Evolutionary conservation across 53 echinoderm and acorn worm genomes (phyloP), one percentile per base, ranked within the genome.

Genomic region (Patiria pectinifera): DNA sequence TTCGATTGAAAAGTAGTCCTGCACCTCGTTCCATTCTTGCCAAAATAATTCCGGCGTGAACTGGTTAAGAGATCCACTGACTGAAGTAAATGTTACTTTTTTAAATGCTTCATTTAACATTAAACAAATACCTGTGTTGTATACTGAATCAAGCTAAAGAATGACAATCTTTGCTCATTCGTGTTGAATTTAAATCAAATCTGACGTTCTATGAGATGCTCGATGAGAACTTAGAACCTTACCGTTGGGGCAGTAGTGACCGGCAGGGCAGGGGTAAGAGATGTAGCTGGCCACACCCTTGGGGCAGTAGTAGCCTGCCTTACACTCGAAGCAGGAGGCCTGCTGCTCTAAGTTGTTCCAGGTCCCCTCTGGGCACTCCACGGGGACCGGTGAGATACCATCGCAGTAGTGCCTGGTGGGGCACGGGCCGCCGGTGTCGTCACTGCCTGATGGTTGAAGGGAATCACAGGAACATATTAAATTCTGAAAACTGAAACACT

Each of bases 181-280:
- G 35, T 35, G 35, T 35, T 35, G 35, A 35, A 35, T 35, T 35
- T 35, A 1, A 35, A 35, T 35, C 35, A 35, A 35, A 35, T 35
- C 35, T 35, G 35, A 35, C 1, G 53, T 8, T 53, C 53, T 53
- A 53, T 53, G 6, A 6, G 53, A 53, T 60, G 60, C 21, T 43
- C 18, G 3, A 70, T 3, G 8, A 49, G 45, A 59, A 60, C 19
- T 59, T 13, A 46, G 1, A 72, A 23, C 80, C 96, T 92, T 83
- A 99, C 99, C 99, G 83, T 96, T 96, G 3, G 99, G 99, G 72
- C 99, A 99, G 85, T 97, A 99, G 91, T 89, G 81, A 4, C 99
- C 99, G 4, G 97, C 95, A 13, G 99, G 99, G 61, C 99, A 99
- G 49, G 91, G 91, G 63, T 95, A 99, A 2, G 90, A 46, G 2